phyloP scores from a whole-genome alignment of 2,888 invertebrate species.

The Sabellastarte sp. region DNA sequence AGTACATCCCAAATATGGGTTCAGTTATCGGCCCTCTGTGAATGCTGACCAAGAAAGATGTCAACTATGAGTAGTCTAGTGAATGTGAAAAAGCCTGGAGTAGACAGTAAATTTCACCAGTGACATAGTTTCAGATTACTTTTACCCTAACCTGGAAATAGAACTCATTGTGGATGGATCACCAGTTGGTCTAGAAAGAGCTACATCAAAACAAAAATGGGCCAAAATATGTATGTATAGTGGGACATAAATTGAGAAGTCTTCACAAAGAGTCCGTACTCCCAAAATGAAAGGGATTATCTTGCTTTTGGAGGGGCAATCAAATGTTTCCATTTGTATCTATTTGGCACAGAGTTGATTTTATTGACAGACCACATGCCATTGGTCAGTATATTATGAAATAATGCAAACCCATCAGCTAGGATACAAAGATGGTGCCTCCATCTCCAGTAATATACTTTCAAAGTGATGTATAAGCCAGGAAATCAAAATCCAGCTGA shows the following conservation, averaged over 20 bases:
- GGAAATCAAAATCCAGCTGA: slow-evolving; percentile 36
- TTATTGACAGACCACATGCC: slow-evolving; percentile 41
- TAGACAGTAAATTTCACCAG: slow-evolving; percentile 11
- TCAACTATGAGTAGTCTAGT: no score
- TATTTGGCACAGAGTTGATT: slow-evolving; percentile 35
- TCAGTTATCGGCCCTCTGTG: no score
- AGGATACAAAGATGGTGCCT: slow-evolving; percentile 37
- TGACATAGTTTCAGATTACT: slow-evolving; percentile 27
- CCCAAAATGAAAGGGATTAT: slow-evolving; percentile 36
- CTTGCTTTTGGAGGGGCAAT: slow-evolving; percentile 31
- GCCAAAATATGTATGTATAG: neutral
- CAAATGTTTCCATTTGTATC: slow-evolving; percentile 39
- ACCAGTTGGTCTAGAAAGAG: slow-evolving; percentile 26
- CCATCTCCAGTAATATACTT: slow-evolving; percentile 29
- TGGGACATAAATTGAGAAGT: slow-evolving; percentile 29
- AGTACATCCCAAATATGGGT: no score
- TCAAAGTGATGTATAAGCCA: slow-evolving; percentile 26
- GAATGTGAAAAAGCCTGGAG: neutral
- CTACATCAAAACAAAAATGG: neutral
- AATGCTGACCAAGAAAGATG: no score
- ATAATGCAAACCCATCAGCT: slow-evolving; percentile 33
- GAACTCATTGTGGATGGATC: slow-evolving; percentile 34
- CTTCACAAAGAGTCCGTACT: slow-evolving; percentile 32
- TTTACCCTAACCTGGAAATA: slow-evolving; percentile 25
- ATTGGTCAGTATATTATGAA: slow-evolving; percentile 33